Base-by-base conservation (phyloP, 2,888 invertebrate genomes). In the Polymixis lichenea region DNA sequence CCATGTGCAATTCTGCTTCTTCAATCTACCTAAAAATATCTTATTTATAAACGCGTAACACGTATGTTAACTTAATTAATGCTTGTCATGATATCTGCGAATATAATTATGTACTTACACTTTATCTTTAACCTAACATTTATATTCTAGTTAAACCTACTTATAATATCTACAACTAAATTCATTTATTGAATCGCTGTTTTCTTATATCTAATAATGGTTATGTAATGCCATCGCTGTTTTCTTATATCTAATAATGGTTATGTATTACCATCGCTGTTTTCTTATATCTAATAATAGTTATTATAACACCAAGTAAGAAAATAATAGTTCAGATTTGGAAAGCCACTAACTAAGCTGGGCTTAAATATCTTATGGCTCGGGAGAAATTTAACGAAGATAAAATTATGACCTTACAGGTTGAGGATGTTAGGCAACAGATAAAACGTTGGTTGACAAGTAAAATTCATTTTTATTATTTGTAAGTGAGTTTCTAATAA, bases 101-200 rank as follows among this genome's bases (percentile, higher is more conserved):
- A 32, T 0, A 5, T 11, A 46, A 46, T 46, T 46, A 11, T 11
- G 17, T 67, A n/a, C n/a, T n/a, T n/a, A n/a, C 1, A 11, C 7
- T 32, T 53, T 49, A 55, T 17, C n/a, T 1, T 32, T n/a, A 55
- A 32, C 11, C 32, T 46, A 13, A 11, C 11, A 17, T 17, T 32
- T n/a, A 55, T 32, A n/a, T 67, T 32, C 32, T 67, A 53, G 4
- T 55, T 32, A 11, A 67, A 7, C 11, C 32, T 11, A 51, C 6
- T 62, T 62, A 53, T 17, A 53, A 53, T 67, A 53, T 17, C 17
- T 11, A 67, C 28, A 67, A 67, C n/a, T 67, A 32, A 67, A 32
- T 51, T 32, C 9, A 51, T 53, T 67, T 32, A 3, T 11, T 32
- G 6, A n/a, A 32, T 5, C 22, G 28, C 8, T 28, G 28, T 55